Evolutionary conservation across 1,140 invertebrate species (phyloP).

Genomic region (Diachasma alloeum): DNA sequence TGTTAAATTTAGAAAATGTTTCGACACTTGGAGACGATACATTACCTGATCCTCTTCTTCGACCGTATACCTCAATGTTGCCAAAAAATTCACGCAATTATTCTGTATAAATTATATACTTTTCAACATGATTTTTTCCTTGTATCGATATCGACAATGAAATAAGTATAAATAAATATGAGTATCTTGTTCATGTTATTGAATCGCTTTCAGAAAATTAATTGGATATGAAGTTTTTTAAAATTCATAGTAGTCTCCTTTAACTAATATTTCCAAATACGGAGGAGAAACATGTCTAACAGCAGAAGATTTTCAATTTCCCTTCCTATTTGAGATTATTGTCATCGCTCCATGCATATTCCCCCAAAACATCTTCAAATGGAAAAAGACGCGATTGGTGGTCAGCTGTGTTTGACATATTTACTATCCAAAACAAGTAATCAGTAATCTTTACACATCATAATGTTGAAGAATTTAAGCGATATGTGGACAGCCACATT

Average conservation of each 20-base stretch:
- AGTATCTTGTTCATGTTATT: no score
- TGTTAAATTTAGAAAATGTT: slow-evolving; percentile 36
- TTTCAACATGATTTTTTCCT: not conserved
- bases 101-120: not conserved
- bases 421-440: not conserved
- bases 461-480: not conserved
- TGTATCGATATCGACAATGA: no score
- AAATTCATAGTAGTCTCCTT: no score
- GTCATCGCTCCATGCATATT: not conserved
- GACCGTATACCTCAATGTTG: slow-evolving; percentile 44
- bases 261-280: no score
- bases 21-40: slow-evolving; percentile 38
- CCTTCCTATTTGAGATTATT: no score
- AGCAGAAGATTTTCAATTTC: no score
- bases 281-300: no score
- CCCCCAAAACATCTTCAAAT: not conserved
- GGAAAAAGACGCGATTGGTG: not conserved
- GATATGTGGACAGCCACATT: not conserved
- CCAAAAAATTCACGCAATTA: slow-evolving; percentile 28
- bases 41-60: slow-evolving; percentile 42
- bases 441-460: not conserved
- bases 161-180: no score
- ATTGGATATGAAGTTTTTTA: no score
- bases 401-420: slow-evolving; percentile 16
- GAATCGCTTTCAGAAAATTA: no score